A percentile compares a stretch with the other conserved stretches of the same genome.
Evolutionary conservation across 2,888 invertebrate genomes (phyloP).

Genomic region (Entomobrya proxima): DNA sequence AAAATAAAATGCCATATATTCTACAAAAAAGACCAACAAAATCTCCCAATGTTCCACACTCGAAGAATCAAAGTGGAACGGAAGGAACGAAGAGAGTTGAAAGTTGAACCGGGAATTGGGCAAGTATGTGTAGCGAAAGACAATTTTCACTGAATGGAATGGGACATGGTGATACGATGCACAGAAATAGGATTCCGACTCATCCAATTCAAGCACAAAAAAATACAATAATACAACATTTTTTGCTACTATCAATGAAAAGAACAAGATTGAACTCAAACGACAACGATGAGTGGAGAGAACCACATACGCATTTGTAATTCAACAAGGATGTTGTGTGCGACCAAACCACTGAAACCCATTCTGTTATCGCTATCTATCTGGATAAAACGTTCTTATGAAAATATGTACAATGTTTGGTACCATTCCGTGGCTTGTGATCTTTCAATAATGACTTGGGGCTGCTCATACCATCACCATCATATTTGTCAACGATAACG

Average conservation of each 20-base stretch:
- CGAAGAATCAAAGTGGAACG: constrained; percentile 48
- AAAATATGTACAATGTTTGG: neutral
- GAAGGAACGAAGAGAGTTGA: constrained; percentile 36
- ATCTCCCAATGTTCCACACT: constrained; percentile 12
- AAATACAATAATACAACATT: neutral
- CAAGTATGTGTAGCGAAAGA: constrained; percentile 39
- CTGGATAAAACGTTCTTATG: neutral
- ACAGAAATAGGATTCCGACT: constrained; percentile 37
- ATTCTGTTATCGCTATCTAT: too few species aligned
- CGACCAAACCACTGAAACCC: neutral
- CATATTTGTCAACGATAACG: neutral
- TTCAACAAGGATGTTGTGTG: neutral
- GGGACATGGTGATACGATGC: constrained; percentile 22
- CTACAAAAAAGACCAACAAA: neutral
- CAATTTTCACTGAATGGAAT: constrained; percentile 51
- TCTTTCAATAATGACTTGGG: constrained; percentile 45
- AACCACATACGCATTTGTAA: constrained; percentile 27
- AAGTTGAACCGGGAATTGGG: constrained; percentile 40
- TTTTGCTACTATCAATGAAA: neutral
- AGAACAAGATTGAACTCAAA: constrained; percentile 40
- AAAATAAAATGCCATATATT: too few species aligned
- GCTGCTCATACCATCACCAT: constrained; percentile 34
- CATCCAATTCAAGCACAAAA: constrained; percentile 22
- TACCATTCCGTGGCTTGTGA: constrained; percentile 21
- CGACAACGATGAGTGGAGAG: too few species aligned